Evolutionary conservation across 2,797 vertebrate genomes (phyloP).

Genomic region (Chromobotia macracanthus): DNA sequence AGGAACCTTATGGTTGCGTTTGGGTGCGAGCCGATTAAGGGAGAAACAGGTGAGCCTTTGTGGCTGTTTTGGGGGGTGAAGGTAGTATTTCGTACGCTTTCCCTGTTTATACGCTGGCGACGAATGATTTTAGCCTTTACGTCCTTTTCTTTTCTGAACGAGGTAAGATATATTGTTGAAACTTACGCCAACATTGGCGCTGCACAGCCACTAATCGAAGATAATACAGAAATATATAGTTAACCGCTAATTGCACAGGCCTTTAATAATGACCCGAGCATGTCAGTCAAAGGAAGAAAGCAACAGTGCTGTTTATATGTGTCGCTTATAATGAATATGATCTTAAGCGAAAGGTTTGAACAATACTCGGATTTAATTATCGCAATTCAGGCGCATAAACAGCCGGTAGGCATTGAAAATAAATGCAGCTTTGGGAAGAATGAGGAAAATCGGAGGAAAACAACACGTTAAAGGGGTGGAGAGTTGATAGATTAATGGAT

Average conservation of each 20-base stretch:
- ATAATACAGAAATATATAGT: constrained; percentile 40
- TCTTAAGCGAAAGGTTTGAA: constrained; percentile 26
- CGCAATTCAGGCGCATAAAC: constrained; percentile 46
- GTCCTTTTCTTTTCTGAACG: constrained; percentile 21
- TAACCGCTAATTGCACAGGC: constrained; percentile 38
- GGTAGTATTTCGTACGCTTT: constrained; percentile 55
- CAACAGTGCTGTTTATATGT: constrained; percentile 22
- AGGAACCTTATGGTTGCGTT: constrained; percentile 85
- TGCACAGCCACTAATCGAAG: constrained; percentile 52
- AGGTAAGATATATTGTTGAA: constrained; percentile 58
- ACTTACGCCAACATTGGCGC: constrained; percentile 47
- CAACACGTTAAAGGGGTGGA: constrained; percentile 56
- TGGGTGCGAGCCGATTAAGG: constrained; percentile 74
- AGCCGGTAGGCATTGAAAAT: constrained; percentile 52
- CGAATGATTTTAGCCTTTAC: constrained; percentile 33
- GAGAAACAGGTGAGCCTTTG: constrained; percentile 64
- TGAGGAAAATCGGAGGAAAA: constrained; percentile 63
- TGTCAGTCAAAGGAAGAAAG: constrained; percentile 46
- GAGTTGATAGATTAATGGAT: constrained; percentile 63
- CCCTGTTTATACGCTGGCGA: constrained; percentile 39
- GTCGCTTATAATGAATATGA: constrained; percentile 30
- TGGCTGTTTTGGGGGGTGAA: constrained; percentile 52
- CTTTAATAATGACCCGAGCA: constrained; percentile 34
- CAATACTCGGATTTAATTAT: constrained; percentile 23
- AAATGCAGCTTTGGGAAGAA: constrained; percentile 51